Evolutionary conservation across 2,113 vertebrate genomes (phyloP).

Genomic region (Microtus montanus): DNA sequence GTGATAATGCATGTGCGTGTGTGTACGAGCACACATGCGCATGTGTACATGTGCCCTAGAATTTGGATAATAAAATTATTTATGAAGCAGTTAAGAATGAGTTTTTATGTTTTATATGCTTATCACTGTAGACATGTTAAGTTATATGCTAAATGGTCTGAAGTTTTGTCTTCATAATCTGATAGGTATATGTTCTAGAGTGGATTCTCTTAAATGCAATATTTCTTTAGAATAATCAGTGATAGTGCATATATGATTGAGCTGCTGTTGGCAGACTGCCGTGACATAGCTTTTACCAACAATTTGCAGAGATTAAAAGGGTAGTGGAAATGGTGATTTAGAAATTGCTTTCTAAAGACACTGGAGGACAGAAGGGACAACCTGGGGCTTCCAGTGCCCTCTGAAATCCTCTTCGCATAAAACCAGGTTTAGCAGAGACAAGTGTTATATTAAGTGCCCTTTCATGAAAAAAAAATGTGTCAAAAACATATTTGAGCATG

Average conservation of each 20-base stretch:
- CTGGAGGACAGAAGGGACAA: conserved; percentile 60
- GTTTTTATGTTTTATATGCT: conserved; percentile 8
- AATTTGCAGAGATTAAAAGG: conserved; percentile 83
- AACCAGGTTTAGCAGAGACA: conserved; percentile 59
- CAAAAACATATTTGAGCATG: conserved; percentile 10
- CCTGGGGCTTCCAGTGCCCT: conserved; percentile 65
- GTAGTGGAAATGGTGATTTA: conserved; percentile 60
- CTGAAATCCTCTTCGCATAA: conserved; percentile 68
- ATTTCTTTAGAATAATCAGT: conserved; percentile 70
- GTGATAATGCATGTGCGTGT: not conserved
- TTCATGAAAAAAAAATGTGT: not conserved
- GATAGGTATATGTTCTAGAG: conserved; percentile 57
- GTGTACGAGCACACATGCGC: not conserved
- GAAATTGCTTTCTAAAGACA: conserved; percentile 79
- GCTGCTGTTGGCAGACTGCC: conserved; percentile 53
- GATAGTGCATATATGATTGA: not conserved
- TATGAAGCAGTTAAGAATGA: not conserved
- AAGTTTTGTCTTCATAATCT: conserved; percentile 62
- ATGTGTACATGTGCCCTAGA: not conserved
- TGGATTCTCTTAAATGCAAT: conserved; percentile 58
- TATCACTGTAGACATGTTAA: conserved; percentile 15
- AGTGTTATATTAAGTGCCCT: conserved; percentile 60
- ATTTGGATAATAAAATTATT: conserved; percentile 58
- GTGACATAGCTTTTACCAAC: conserved; percentile 65
- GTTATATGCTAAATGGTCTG: conserved; percentile 58